phyloP scores from a whole-genome alignment of 2,797 vertebrate species.

The Lepilemur ruficaudatus region DNA sequence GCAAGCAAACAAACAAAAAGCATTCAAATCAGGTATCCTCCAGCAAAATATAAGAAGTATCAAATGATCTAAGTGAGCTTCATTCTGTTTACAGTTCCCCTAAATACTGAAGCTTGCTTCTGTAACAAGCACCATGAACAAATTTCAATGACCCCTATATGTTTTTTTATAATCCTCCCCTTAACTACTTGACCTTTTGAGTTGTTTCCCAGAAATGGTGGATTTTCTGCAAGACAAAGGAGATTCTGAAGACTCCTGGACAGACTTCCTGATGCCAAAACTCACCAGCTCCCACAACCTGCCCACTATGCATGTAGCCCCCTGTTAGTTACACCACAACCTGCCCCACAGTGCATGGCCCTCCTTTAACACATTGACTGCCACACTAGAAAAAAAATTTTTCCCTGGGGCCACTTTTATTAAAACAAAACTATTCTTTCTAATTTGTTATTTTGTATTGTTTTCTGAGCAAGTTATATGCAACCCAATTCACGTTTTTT shows the following conservation, averaged over 20 bases:
- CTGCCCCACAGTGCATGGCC: background rate
- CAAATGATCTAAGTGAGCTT: background rate
- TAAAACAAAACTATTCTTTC: too few species aligned
- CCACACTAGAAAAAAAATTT: too few species aligned
- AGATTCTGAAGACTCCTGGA: background rate
- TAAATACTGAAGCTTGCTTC: background rate
- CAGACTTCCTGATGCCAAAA: background rate
- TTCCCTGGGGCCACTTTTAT: too few species aligned
- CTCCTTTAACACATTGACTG: background rate
- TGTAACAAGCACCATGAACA: background rate
- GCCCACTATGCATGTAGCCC: background rate
- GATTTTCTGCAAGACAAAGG: background rate
- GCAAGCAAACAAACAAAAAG: background rate
- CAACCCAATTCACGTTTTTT: too few species aligned
- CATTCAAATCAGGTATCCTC: background rate
- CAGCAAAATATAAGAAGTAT: background rate
- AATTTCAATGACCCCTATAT: background rate
- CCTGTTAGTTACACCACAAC: background rate
- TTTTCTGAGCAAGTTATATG: too few species aligned
- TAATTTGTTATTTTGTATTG: too few species aligned
- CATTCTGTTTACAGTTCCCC: background rate
- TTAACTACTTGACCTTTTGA: background rate
- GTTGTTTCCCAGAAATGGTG: background rate
- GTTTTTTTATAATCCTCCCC: background rate
- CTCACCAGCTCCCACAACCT: background rate